phyloP scores from a whole-genome alignment of 2,888 invertebrate genomes.

The Nemurella pictetii region DNA sequence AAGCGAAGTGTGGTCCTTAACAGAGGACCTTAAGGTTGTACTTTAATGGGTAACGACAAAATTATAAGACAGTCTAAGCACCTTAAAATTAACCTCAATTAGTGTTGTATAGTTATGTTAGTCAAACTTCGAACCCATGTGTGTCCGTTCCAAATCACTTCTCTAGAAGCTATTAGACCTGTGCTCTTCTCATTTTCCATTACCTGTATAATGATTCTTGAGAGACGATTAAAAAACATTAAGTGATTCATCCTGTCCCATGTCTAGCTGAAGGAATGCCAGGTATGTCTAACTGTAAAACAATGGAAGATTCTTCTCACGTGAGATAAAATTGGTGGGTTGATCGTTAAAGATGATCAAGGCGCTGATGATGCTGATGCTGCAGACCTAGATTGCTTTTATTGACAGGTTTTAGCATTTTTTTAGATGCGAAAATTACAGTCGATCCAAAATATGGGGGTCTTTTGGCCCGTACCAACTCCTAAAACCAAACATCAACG shows the following conservation, averaged over 20 bases:
- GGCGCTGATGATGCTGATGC: too few species aligned
- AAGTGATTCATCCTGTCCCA: background rate
- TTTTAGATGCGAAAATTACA: too few species aligned
- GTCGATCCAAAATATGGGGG: too few species aligned
- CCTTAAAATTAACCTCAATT: background rate
- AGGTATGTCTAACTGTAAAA: background rate
- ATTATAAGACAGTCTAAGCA: too few species aligned
- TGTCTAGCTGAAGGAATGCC: background rate
- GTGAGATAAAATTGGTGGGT: background rate
- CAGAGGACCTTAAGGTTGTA: background rate
- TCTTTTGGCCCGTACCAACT: too few species aligned
- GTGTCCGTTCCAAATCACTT: background rate
- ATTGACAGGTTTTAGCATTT: too few species aligned
- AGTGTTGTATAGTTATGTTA: background rate
- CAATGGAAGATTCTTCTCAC: background rate
- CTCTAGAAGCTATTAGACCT: background rate
- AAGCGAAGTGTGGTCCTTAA: too few species aligned
- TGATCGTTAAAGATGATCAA: background rate
- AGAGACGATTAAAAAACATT: background rate
- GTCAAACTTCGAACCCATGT: background rate
- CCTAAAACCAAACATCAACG: too few species aligned
- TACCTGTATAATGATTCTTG: background rate
- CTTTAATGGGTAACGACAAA: too few species aligned
- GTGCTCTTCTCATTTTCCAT: background rate
- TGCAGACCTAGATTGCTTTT: too few species aligned